Base-by-base conservation (phyloP, 1,140 invertebrate species). In the Conus ventricosus region DNA sequence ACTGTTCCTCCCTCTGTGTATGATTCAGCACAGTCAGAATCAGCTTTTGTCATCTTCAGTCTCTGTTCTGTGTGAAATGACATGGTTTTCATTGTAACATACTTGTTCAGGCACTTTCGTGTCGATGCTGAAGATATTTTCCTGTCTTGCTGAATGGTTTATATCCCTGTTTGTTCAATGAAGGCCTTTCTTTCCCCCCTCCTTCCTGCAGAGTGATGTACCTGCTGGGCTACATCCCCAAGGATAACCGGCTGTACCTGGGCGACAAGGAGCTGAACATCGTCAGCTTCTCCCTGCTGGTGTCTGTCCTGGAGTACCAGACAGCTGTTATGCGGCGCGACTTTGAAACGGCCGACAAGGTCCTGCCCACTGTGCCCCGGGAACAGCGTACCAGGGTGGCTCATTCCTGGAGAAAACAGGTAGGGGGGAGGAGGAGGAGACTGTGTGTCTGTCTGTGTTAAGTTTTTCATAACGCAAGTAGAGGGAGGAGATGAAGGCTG, bases 301-400 rank as follows among this genome's bases (percentile, higher is more conserved):
- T 99, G 4, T 99, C 99, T 0, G 98, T 99, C 17, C 96, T 99
- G 23, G 99, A 99, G 95, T 99, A 99, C 95, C 99, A 99, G 96
- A 99, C 99, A 23, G 99, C 99, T 25, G 99, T 99, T 2, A 99
- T 99, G 99, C 96, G 99, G 91, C 96, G 97, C 90, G 99, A 99
- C 95, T 99, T 99, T 95, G 98, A 99, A 91, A 98, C 98, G 6
- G 99, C 99, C 0, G 98, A 99, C 95, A 96, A 97, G 92, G 98
- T 99, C 6, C 95, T 99, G 88, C 98, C 98, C 10, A 98, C 98
- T 0, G 97, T 99, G 91, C 99, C 99, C 0, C 97, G 97, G 92
- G 98, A 99, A 89, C 99, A 99, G 94, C 96, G 98, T 83, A 99
- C 99, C 0, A 96, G 99, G 90, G 99, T 99, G 0, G 99, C 99